A percentile compares a stretch with the other conserved stretches of the same genome.
These are phyloP conservation scores for Mustela nigripes DNA, from an alignment of 2,113 vertebrate species.

Conservation along the genomic window DNA sequence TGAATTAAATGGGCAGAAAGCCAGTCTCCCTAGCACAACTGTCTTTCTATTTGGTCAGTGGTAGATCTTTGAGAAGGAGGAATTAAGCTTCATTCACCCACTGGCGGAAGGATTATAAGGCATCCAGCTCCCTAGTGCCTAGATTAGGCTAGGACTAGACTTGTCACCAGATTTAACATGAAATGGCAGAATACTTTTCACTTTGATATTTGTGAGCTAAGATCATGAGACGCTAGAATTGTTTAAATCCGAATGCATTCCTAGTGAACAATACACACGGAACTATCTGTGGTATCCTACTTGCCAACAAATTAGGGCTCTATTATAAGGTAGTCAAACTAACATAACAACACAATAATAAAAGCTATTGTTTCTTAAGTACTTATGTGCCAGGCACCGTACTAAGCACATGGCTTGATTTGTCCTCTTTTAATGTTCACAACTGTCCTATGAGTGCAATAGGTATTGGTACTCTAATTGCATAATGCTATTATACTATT, in stretches of 20 bases:
- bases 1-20: conserved; percentile 28
- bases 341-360: background rate
- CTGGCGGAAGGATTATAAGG: background rate
- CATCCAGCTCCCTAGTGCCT: background rate
- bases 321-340: background rate
- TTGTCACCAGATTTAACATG: background rate
- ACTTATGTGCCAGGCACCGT: background rate
- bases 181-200: conserved; percentile 1
- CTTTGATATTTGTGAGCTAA: background rate
- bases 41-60: background rate
- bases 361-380: background rate
- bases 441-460: background rate
- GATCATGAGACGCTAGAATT: background rate
- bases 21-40: background rate
- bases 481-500: background rate
- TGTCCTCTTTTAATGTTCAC: background rate
- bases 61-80: background rate
- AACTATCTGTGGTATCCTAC: background rate
- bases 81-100: background rate
- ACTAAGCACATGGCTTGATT: background rate
- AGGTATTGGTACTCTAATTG: background rate
- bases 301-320: background rate
- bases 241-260: background rate
- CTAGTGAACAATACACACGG: background rate
- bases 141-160: background rate